Evolutionary conservation across 35 echinoderm and acorn worm genomes (phyloP).

Genomic region (Heliocidaris erythrogramma): DNA sequence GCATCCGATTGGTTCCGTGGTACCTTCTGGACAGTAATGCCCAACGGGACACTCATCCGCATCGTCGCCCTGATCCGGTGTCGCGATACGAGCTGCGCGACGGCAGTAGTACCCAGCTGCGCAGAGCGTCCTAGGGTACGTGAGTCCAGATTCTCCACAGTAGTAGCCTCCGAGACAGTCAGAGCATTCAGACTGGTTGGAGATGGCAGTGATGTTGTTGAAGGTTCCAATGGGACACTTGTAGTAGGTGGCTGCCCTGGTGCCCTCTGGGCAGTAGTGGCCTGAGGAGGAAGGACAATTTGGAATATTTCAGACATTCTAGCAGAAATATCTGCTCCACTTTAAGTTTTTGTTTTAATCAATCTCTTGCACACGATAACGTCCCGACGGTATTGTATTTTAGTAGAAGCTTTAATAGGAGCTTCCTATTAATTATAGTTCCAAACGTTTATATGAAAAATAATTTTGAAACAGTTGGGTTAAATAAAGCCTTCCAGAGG

Average conservation of each 20-base stretch:
- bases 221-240: conserved; percentile 93
- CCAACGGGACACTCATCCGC: conserved; percentile 81
- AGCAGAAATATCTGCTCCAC: too few relatives aligned
- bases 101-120: conserved; percentile 90
- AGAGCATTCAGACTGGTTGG: conserved; percentile 73
- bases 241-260: conserved; percentile 71
- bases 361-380: too few relatives aligned
- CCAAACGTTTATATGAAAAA: too few relatives aligned
- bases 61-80: conserved; percentile 80
- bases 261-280: conserved; percentile 86
- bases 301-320: not conserved
- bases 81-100: conserved; percentile 59
- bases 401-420: too few relatives aligned
- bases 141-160: conserved; percentile 87
- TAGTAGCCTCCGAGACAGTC: conserved; percentile 95
- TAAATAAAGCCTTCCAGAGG: too few relatives aligned
- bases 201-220: conserved; percentile 91
- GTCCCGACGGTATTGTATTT: too few relatives aligned
- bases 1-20: conserved; percentile 76
- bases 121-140: conserved; percentile 83
- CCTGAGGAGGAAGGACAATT: conserved; percentile 41
- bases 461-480: too few relatives aligned
- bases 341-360: too few relatives aligned
- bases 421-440: too few relatives aligned
- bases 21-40: conserved; percentile 86